Evolutionary conservation across 2,113 vertebrate genomes (phyloP).

Genomic region (Rhizomys pruinosus): DNA sequence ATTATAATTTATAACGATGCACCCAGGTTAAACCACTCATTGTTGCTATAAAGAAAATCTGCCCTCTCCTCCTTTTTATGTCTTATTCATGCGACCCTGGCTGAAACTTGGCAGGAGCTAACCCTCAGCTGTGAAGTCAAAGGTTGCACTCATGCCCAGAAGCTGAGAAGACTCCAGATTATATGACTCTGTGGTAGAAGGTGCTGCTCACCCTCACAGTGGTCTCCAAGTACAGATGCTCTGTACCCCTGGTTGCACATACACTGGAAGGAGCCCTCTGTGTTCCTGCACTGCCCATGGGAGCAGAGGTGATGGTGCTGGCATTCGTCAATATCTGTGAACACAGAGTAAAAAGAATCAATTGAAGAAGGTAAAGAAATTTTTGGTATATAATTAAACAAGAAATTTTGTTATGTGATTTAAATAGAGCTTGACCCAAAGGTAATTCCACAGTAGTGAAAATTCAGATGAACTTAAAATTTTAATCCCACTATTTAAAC

Average conservation of each 20-base stretch:
- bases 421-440: neutral
- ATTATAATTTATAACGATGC: neutral
- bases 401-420: neutral
- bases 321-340: slow-evolving; percentile 94
- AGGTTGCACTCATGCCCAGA: neutral
- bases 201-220: slow-evolving; percentile 92
- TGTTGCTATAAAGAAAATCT: neutral
- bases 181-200: neutral
- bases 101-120: neutral
- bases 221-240: slow-evolving; percentile 88
- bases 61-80: neutral
- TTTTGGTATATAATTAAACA: neutral
- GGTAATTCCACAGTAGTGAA: neutral
- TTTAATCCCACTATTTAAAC: neutral
- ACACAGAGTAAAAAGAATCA: slow-evolving; percentile 3
- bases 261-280: slow-evolving; percentile 94
- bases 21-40: neutral
- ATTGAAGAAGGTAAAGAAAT: neutral
- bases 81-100: neutral
- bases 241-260: slow-evolving; percentile 92
- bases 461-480: slow-evolving; percentile 11
- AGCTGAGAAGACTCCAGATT: neutral
- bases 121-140: neutral
- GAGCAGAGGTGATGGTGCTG: slow-evolving; percentile 89
- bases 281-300: slow-evolving; percentile 94